Conservation (phyloP, 2,888 invertebrate genomes). For the Cryptocephalus primarius region DNA sequence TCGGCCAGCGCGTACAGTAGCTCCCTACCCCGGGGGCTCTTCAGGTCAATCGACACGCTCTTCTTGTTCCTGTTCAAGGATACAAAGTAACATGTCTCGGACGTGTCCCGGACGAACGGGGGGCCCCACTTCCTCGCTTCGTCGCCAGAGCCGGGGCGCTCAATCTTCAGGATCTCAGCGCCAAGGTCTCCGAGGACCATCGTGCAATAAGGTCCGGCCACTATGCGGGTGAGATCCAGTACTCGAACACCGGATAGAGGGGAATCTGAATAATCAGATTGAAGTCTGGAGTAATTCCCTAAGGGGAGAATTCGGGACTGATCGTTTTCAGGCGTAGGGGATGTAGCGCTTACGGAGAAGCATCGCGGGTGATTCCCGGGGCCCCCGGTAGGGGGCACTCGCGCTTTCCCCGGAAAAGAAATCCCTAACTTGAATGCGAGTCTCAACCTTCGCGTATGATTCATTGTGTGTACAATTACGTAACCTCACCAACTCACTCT, state of each 20-base stretch:
- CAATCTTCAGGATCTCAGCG: slow-evolving; percentile 87
- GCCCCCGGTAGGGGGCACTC: no score
- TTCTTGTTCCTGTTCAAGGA: slow-evolving; percentile 91
- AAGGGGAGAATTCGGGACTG: no score
- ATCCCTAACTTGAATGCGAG: no score
- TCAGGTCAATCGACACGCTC: slow-evolving; percentile 81
- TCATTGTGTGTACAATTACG: no score
- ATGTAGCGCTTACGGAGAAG: no score
- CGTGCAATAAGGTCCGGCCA: slow-evolving; percentile 91
- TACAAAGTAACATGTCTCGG: slow-evolving; percentile 71
- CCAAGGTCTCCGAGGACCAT: slow-evolving; percentile 90
- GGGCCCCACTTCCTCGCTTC: slow-evolving; percentile 92
- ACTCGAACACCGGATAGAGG: slow-evolving; percentile 62
- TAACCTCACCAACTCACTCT: no score
- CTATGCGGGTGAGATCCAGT: slow-evolving; percentile 72
- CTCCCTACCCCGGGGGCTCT: slow-evolving; percentile 50
- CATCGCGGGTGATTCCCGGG: no score
- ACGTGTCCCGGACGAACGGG: slow-evolving; percentile 58
- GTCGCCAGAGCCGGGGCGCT: slow-evolving; percentile 72
- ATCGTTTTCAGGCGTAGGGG: no score
- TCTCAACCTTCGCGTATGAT: no score
- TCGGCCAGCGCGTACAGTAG: slow-evolving; percentile 61
- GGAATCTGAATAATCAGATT: slow-evolving; percentile 30
- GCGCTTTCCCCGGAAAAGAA: no score
- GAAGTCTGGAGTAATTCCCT: no score